Conservation (phyloP, 2,797 vertebrate genomes). For the Catamblyrhynchus diadema region DNA sequence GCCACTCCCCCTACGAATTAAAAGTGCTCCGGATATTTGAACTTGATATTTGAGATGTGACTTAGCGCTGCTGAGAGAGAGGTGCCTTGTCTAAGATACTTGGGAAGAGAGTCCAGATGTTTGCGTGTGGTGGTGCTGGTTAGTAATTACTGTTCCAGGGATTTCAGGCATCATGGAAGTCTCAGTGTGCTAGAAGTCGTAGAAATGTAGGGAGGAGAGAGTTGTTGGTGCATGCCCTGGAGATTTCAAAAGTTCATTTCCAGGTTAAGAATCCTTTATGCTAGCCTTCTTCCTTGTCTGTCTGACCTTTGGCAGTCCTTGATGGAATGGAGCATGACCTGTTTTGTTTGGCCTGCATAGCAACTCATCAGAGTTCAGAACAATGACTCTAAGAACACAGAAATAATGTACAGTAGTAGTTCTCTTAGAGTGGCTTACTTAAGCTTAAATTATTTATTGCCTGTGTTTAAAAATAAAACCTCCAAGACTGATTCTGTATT, state of each 20-base stretch:
- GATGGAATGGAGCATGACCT: neutral
- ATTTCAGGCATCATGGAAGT: neutral
- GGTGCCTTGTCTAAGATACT: neutral
- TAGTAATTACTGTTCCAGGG: neutral
- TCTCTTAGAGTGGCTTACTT: neutral
- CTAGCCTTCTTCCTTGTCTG: neutral
- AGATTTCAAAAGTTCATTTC: conserved; percentile 10
- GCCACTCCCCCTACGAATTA: neutral
- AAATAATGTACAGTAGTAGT: neutral
- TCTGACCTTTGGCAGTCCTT: neutral
- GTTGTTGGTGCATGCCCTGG: neutral
- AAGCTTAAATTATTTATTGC: conserved; percentile 32
- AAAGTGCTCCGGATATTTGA: neutral
- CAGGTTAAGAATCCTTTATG: neutral
- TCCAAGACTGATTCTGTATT: neutral
- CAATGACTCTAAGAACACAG: neutral
- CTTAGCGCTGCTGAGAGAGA: neutral
- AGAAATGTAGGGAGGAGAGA: neutral
- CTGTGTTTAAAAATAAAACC: conserved; percentile 32
- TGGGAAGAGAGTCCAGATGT: neutral
- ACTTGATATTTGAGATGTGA: neutral
- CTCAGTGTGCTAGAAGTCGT: neutral
- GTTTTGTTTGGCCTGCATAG: conserved; percentile 10
- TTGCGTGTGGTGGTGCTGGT: neutral
- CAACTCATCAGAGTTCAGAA: neutral